Evolutionary conservation across 1,140 invertebrate genomes (phyloP).

Genomic region (Araneus ventricosus): DNA sequence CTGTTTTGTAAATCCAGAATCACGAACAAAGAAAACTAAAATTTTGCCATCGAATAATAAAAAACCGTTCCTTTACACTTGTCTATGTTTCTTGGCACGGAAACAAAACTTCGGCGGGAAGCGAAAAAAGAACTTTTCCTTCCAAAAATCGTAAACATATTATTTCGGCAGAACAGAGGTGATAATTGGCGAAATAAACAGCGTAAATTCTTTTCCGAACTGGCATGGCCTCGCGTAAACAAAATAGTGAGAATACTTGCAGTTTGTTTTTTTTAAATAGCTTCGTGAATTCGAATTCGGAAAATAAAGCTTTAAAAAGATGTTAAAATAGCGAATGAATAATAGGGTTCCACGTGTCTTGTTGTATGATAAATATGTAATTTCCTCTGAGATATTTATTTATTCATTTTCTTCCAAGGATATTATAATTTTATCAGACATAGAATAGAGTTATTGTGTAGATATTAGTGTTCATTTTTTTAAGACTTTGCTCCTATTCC

Average conservation of each 20-base stretch:
- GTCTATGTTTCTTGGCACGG: neutral
- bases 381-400: neutral
- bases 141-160: slow-evolving; percentile 4
- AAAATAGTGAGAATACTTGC: neutral
- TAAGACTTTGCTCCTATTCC: too few relatives aligned
- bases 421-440: neutral
- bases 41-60: neutral
- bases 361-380: neutral
- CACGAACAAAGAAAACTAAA: neutral
- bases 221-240: neutral
- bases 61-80: neutral
- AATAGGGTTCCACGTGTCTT: neutral
- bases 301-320: neutral
- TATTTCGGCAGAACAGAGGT: neutral
- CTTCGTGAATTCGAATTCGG: neutral
- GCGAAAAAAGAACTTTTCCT: neutral
- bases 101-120: neutral
- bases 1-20: neutral
- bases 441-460: neutral
- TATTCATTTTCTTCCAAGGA: neutral
- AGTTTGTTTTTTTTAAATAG: neutral
- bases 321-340: neutral
- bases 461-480: neutral
- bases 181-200: neutral
- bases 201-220: neutral